Conservation (phyloP, 2,888 invertebrate species). For the Piscicola geometra region DNA sequence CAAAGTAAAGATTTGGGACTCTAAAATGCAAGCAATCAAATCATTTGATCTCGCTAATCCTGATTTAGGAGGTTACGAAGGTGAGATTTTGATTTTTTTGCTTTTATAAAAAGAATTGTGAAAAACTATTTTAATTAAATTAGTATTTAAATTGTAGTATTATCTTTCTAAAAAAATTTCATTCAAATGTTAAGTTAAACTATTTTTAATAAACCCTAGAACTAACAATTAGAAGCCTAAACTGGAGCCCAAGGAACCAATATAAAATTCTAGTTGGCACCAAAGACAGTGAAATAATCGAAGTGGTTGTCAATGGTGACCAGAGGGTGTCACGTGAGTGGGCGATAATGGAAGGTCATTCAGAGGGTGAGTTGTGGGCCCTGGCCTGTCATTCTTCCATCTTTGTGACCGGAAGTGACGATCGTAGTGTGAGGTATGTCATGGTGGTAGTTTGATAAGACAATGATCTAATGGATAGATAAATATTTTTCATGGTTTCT, state of each 20-base stretch:
- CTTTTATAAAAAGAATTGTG: no score
- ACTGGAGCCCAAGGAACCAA: slow-evolving; percentile 50
- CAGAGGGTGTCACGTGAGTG: slow-evolving; percentile 48
- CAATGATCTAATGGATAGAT: not conserved
- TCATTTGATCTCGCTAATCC: not conserved
- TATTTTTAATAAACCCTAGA: slow-evolving; percentile 44
- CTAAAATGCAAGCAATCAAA: not conserved
- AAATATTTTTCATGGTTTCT: not conserved
- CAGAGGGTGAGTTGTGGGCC: slow-evolving; percentile 56
- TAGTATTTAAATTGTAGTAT: not conserved
- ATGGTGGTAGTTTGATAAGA: no score
- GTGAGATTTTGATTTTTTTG: no score
- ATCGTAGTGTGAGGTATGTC: slow-evolving; percentile 55
- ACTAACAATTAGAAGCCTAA: slow-evolving; percentile 52
- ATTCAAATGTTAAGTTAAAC: not conserved
- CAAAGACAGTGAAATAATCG: slow-evolving; percentile 55
- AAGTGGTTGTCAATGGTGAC: slow-evolving; percentile 43
- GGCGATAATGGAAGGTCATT: slow-evolving; percentile 54
- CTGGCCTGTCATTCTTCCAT: slow-evolving; percentile 54
- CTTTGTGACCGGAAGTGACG: slow-evolving; percentile 57
- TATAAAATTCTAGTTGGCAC: slow-evolving; percentile 51
- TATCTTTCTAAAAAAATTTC: not conserved
- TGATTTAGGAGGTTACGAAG: not conserved
- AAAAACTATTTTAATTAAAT: no score
- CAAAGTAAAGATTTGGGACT: no score